Evolutionary conservation across 1,140 invertebrate species (phyloP), one percentile per base, ranked within the genome.

Genomic region (Linepithema humile): DNA sequence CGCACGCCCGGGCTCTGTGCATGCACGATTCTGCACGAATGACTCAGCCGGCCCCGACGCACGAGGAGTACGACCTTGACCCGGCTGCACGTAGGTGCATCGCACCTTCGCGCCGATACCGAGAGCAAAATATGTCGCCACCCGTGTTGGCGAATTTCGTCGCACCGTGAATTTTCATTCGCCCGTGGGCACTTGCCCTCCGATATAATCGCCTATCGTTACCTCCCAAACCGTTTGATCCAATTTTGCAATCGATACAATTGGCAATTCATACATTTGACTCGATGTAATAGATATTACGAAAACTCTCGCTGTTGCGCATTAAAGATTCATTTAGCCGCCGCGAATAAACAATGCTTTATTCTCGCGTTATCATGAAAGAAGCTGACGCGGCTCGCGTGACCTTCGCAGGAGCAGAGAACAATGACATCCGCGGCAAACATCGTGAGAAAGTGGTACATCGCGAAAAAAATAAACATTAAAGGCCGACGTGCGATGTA

Each of bases 11-110:
- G 78, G 72, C 40, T 80, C 60, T 57, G 86, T 88, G 89, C 85
- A 89, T 90, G 88, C 85, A 88, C 89, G 89, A 91, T 90, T 90
- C 88, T 91, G 88, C 90, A 90, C 88, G 87, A 92, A 91, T 92
- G 91, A 92, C 90, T 92, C 92, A 92, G 92, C 91, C 88, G 73
- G 90, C 85, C n/a, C 90, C 85, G 89, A 85, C 86, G 90, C 89
- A 86, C 90, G 91, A 91, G 89, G 85, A 88, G 91, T 89, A 89
- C 91, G 93, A 92, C 93, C 93, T 94, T 94, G 93, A 94, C 93
- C 93, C 90, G 93, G 84, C 93, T 91, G 90, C 84, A 92, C 92
- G 86, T 90, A 86, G 90, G 92, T 93, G 91, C 90, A 89, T 92
- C 90, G 91, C 84, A 93, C 92, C 90, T 93, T 92, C 82, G 62